phyloP scores from a whole-genome alignment of 2,113 vertebrate genomes.

The Typhlomys cinereus region DNA sequence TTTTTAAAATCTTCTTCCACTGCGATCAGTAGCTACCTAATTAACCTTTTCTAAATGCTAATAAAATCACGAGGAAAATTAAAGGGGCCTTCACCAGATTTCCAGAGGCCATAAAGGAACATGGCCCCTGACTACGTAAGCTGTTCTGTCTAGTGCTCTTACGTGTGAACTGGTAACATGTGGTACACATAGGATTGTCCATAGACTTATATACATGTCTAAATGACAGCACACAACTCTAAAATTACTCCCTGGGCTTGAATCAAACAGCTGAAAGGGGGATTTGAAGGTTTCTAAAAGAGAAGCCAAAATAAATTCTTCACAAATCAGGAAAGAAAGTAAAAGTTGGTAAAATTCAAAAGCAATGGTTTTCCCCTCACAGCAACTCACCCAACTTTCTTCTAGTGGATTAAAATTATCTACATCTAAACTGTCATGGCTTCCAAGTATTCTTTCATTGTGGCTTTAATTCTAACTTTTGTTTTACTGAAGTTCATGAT shows the following conservation, averaged over 20 bases:
- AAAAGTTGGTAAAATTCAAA: slow-evolving; percentile 47
- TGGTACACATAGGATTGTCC: slow-evolving; percentile 48
- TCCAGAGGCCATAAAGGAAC: slow-evolving; percentile 56
- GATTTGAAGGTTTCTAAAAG: background rate
- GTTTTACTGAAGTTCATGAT: no score
- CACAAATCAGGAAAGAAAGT: slow-evolving; percentile 5
- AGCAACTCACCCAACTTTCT: slow-evolving; percentile 36
- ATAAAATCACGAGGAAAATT: slow-evolving; percentile 78
- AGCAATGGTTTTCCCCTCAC: background rate
- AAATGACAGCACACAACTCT: slow-evolving; percentile 52
- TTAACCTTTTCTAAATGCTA: slow-evolving; percentile 84
- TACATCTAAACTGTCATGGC: no score
- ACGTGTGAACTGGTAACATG: slow-evolving; percentile 20
- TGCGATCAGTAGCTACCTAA: slow-evolving; percentile 80
- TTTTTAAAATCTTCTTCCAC: slow-evolving; percentile 73
- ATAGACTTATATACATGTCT: background rate
- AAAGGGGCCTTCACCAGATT: slow-evolving; percentile 60
- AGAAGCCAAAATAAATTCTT: slow-evolving; percentile 41
- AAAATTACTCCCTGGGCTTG: slow-evolving; percentile 38
- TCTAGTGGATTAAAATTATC: no score
- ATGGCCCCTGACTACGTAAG: slow-evolving; percentile 60
- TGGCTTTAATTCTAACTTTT: no score
- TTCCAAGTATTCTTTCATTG: no score
- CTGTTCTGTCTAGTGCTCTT: background rate
- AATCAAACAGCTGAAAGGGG: background rate